Base-by-base conservation (phyloP, 2,888 invertebrate genomes). In the Drosophila demipolita region DNA sequence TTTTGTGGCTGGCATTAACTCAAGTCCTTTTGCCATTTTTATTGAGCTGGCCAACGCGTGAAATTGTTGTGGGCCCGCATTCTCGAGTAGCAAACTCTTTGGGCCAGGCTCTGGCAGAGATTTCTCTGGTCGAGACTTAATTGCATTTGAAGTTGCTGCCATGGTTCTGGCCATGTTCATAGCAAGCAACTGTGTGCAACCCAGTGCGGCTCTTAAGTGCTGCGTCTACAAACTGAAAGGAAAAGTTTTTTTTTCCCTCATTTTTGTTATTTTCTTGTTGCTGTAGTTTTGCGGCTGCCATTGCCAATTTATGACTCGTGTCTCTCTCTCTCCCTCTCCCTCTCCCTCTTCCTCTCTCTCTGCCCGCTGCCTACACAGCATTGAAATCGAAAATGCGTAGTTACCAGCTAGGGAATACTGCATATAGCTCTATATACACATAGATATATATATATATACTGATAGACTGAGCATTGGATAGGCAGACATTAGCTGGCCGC, bases 321-420 rank as follows among this genome's bases (percentile, higher is more conserved):
- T 49, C 52, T 32, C 53, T 70, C 26, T 38, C 52, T 45, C 59
- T 49, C 52, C 23, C 53, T 70, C 26, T 38, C 52, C 45, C 59
- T 58, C 49, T 66, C 40, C 63, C 64, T 65, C 69, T 60, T 62
- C 63, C 69, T 58, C 77, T 66, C 70, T 75, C 73, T 77, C 68
- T 74, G 74, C 78, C 77, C 78, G 1, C 23, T 23, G 9, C 20
- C 11, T 20, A 11, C 38, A 38, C 38, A 38, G 73, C 80, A 84
- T 79, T 83, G 82, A 87, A 87, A 90, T 90, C 87, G 90, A 87
- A 87, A 87, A 90, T 90, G 82, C 89, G 89, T 77, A 68, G 66
- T 26, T 57, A 26, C 60, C 58, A 61, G 66, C 89, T 58, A 66
- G 88, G 86, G 88, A 78, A 83, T 80, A 72, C 58, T 48, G 42